Conservation (phyloP, 1,140 invertebrate genomes). For the Coelopa frigida region DNA sequence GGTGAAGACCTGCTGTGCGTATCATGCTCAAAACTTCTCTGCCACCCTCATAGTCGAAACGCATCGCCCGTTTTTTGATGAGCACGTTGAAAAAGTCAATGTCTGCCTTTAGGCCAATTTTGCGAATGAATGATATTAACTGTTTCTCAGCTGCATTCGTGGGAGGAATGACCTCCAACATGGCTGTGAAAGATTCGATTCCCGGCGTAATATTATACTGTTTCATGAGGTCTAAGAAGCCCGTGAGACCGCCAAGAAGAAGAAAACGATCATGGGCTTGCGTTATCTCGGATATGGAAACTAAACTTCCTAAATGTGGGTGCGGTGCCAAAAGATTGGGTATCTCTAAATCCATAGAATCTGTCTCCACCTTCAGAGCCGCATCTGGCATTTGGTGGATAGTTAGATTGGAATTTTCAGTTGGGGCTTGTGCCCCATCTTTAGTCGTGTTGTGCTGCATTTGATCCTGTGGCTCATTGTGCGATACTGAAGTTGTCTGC, state of each 20-base stretch:
- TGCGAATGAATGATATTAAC: conserved; percentile 54
- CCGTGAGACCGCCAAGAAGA: conserved; percentile 69
- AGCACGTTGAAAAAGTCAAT: conserved; percentile 79
- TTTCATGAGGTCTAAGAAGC: conserved; percentile 68
- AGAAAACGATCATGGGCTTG: conserved; percentile 60
- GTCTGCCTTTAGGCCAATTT: conserved; percentile 57
- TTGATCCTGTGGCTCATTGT: background rate
- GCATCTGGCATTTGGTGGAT: too few relatives aligned
- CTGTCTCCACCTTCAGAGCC: background rate
- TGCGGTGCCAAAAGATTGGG: conserved; percentile 53
- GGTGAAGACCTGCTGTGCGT: conserved; percentile 50
- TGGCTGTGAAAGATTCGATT: conserved; percentile 69
- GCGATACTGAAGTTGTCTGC: too few relatives aligned
- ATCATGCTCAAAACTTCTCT: conserved; percentile 60
- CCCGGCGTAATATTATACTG: conserved; percentile 59
- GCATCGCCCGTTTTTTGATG: conserved; percentile 67
- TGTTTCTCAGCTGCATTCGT: conserved; percentile 58
- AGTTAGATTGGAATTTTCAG: too few relatives aligned
- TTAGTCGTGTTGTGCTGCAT: too few relatives aligned
- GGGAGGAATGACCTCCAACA: conserved; percentile 65
- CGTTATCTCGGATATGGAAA: conserved; percentile 50
- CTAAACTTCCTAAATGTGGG: conserved; percentile 52
- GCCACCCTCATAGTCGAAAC: conserved; percentile 58
- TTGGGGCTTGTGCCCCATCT: too few relatives aligned
- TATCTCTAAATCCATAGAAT: conserved; percentile 21